Conservation (phyloP, 2,797 vertebrate genomes). For the Muraenolepis orangiensis region DNA sequence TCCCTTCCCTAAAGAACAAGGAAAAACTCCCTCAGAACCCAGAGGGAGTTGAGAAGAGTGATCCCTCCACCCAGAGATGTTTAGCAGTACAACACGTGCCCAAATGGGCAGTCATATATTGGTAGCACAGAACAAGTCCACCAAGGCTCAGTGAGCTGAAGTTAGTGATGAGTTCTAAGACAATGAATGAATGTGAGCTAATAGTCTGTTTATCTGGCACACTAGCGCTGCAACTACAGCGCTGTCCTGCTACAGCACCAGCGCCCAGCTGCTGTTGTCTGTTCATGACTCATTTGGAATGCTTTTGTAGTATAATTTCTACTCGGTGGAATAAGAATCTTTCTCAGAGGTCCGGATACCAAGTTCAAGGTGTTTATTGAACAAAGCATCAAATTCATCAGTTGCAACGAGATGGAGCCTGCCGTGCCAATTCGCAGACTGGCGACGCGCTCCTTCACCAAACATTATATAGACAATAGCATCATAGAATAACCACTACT, state of each 20-base stretch:
- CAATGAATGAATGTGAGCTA: not conserved
- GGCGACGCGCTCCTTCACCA: too few species aligned
- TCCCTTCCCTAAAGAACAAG: not conserved
- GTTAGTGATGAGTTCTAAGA: not conserved
- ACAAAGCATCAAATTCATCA: too few species aligned
- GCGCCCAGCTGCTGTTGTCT: not conserved
- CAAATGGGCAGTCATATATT: not conserved
- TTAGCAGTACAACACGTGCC: not conserved
- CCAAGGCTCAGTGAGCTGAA: not conserved
- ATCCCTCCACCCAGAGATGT: not conserved
- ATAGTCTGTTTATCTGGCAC: not conserved
- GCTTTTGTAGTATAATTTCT: not conserved
- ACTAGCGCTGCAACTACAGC: not conserved
- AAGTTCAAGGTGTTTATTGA: too few species aligned
- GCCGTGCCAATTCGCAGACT: too few species aligned
- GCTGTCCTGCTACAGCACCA: not conserved
- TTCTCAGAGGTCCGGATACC: too few species aligned
- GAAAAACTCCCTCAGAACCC: not conserved
- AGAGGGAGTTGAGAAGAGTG: not conserved
- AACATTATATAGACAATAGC: too few species aligned
- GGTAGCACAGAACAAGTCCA: not conserved
- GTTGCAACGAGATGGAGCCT: too few species aligned
- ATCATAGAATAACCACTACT: too few species aligned
- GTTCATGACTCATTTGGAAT: conserved; percentile 2
- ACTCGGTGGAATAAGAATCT: too few species aligned